Evolutionary conservation across 2,888 invertebrate genomes (phyloP).

Genomic region (Pilophorus perplexus): DNA sequence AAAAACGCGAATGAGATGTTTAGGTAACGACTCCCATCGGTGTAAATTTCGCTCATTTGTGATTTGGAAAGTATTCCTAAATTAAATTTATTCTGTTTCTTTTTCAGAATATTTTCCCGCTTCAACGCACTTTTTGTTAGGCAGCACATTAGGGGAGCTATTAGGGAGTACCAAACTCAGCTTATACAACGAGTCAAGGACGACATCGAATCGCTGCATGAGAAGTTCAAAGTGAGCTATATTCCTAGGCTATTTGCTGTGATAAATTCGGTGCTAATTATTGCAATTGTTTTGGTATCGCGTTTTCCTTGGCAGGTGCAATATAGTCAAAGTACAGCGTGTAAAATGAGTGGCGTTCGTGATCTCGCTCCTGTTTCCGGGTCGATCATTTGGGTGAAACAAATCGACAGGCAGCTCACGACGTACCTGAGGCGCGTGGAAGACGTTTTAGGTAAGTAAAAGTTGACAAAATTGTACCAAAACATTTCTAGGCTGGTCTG

Average conservation of each 20-base stretch:
- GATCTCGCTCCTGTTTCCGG: constrained; percentile 97
- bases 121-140: constrained; percentile 99
- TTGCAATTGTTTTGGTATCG: background rate
- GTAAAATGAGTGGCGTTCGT: constrained; percentile 82
- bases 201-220: constrained; percentile 95
- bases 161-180: constrained; percentile 98
- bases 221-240: constrained; percentile 84
- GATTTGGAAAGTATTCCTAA: background rate
- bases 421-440: constrained; percentile 95
- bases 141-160: constrained; percentile 97
- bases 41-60: too few relatives aligned
- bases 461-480: too few relatives aligned
- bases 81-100: background rate
- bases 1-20: constrained; percentile 99
- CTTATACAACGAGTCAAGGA: constrained; percentile 98
- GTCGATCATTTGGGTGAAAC: constrained; percentile 97
- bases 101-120: constrained; percentile 81
- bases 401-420: constrained; percentile 95
- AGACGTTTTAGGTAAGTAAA: constrained; percentile 87
- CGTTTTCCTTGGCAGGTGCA: constrained; percentile 61
- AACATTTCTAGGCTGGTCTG: too few relatives aligned
- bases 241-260: background rate
- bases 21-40: constrained; percentile 49
- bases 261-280: background rate
- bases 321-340: constrained; percentile 92